phyloP scores from a whole-genome alignment of 2,888 invertebrate species.

The Tupiocoris notatus region DNA sequence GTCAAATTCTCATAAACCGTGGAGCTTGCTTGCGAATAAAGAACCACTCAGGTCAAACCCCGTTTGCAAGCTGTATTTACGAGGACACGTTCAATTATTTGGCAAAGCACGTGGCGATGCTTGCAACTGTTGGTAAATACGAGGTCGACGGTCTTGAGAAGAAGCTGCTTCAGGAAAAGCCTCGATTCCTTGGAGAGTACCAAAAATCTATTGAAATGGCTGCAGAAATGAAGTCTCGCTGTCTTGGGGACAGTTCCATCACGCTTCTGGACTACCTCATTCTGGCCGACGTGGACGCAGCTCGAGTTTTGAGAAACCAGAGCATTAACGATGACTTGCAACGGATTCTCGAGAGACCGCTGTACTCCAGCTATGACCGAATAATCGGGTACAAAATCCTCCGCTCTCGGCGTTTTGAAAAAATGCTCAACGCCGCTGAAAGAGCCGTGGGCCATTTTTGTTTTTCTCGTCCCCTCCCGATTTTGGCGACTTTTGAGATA shows the following conservation, averaged over 20 bases:
- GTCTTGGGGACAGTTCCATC: not conserved
- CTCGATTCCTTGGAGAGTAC: not conserved
- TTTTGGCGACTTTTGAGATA: not conserved
- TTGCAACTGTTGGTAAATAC: not conserved
- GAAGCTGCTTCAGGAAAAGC: not conserved
- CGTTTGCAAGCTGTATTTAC: not conserved
- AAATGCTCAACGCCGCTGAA: not conserved
- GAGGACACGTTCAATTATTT: not conserved
- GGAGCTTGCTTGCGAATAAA: not conserved
- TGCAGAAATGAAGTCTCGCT: not conserved
- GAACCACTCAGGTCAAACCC: not conserved
- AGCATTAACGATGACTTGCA: not conserved
- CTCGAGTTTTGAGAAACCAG: not conserved
- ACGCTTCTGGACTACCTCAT: not conserved
- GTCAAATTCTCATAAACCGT: not conserved
- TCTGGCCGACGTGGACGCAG: not conserved
- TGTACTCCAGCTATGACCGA: not conserved
- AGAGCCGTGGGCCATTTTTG: not conserved
- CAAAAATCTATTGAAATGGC: not conserved
- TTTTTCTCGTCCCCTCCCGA: not conserved
- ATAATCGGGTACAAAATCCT: not conserved
- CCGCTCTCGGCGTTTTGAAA: not conserved
- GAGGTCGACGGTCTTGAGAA: not conserved
- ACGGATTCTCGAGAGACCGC: not conserved
- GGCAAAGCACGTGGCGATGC: not conserved